Base-by-base conservation (phyloP, 2,888 invertebrate species). In the Eristalis pertinax region DNA sequence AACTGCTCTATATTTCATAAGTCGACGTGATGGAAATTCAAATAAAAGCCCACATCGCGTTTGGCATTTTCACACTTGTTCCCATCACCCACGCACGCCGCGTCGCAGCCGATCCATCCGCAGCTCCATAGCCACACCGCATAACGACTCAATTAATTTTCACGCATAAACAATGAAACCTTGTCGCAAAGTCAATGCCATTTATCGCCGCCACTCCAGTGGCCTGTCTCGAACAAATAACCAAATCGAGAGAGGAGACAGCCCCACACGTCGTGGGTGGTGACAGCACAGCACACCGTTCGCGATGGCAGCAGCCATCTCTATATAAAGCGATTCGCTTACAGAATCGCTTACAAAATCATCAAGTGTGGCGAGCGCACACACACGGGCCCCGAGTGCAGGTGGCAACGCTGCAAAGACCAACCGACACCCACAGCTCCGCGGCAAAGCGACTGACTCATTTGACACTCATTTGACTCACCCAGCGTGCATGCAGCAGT, bases 171-270 rank as follows among this genome's bases (percentile, higher is more conserved):
- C 70, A 72, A 26, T 41, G 56, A 67, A 73, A 70, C 82, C 77
- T 86, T 82, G 78, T 82, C 56, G 41, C 82, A 82, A 82, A 73
- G 76, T 82, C 85, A 86, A 82, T 86, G 82, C 63, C 85, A 78
- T 82, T 70, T 62, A 73, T 82, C 76, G 35, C 8, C 50, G 58
- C 13, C 65, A 24, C 56, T 5, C 41, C 35, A 26, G 32, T 7
- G 5, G n/a, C n/a, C 7, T 11, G 38, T 3, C 3, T 13, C 13
- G 19, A 24, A 50, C 73, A 56, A 50, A 72, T 43, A 68, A 67
- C 67, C 74, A 74, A 74, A 63, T 62, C 73, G 26, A 68, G 67
- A 50, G 43, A n/a, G 19, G 50, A n/a, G 73, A 74, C 35, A 13
- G 15, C 22, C 13, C 24, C 24, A 15, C 60, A 5, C 60, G 38